Evolutionary conservation across 1,140 invertebrate genomes (phyloP), one percentile per base, ranked within the genome.

Genomic region (Mya arenaria): DNA sequence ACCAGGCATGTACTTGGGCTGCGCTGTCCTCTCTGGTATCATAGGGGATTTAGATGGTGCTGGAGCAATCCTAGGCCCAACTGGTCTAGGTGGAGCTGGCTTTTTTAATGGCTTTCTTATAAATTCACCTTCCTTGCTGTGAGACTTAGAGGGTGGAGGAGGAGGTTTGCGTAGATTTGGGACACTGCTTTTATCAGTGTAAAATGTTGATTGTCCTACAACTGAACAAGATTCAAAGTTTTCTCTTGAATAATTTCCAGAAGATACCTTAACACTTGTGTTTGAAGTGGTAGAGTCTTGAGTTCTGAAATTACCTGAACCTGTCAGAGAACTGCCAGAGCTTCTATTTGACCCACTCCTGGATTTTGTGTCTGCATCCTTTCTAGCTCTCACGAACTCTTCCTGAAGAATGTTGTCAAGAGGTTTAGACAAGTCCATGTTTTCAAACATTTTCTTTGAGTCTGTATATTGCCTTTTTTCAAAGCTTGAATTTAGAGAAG

Each of bases 21-120:
- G 87, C n/a, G 84, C 85, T 30, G 87, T 79, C 74, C 86, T 79
- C 28, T 73, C 72, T 17, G 89, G 89, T 5, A 84, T 68, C 48
- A 81, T 73, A n/a, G 62, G 73, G 17, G 44, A n/a, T 15, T 69
- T 75, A n/a, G 72, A 74, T 2, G 80, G 80, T 34, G 66, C 73
- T 39, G 75, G 73, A 4, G 82, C 79, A 36, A 82, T 73, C 36
- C 79, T 73, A n/a, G 79, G 69, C 4, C 71, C 78, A 60, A 56
- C 78, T 30, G 82, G 85, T 34, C 78, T 34, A n/a, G 32, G 56
- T 44, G 82, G 84, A 15, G 69, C 65, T 55, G 83, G 83, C 65
- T 89, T 90, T 36, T 84, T 86, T 25, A 86, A 58, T 23, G 85
- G 79, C 66, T 66, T 84, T 13, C 86, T 52, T 39, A 68, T 58